These are phyloP conservation scores for Listronotus bonariensis DNA, from an alignment of 1,140 invertebrate genomes.

Conservation along the genomic window DNA sequence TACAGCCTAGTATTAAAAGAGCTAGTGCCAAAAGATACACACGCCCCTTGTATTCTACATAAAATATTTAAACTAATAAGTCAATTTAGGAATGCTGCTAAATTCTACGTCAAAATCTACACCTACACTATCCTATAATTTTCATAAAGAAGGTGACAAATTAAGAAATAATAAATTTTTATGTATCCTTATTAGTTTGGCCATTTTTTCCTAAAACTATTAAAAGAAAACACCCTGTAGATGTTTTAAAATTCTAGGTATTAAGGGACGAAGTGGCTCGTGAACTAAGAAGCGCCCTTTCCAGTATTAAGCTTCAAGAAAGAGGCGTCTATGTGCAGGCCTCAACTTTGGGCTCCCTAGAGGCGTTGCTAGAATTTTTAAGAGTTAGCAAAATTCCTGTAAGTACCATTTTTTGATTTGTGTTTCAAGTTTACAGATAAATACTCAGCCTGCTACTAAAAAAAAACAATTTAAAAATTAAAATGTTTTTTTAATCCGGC, in stretches of 20 bases:
- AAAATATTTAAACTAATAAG: no score
- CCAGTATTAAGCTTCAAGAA: constrained; percentile 88
- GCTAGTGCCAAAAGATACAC: no score
- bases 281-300: constrained; percentile 88
- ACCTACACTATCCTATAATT: no score
- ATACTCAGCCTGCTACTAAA: no score
- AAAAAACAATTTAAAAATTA: no score
- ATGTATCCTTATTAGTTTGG: not conserved
- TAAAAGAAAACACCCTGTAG: not conserved
- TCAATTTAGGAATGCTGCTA: no score
- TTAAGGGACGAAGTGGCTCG: constrained; percentile 49
- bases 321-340: constrained; percentile 98
- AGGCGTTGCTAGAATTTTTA: constrained; percentile 96
- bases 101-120: no score
- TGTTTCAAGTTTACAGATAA: no score
- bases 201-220: not conserved
- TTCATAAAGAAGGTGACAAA: no score
- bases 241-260: constrained; percentile 62
- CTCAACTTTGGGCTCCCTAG: constrained; percentile 96
- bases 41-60: no score
- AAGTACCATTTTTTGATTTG: constrained; percentile 51
- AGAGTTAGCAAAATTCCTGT: constrained; percentile 94
- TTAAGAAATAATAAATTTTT: not conserved
- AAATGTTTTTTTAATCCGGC: no score
- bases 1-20: no score